Evolutionary conservation across 2,113 vertebrate species (phyloP), one percentile per base, ranked within the genome.

Genomic region (Microtus montanus): DNA sequence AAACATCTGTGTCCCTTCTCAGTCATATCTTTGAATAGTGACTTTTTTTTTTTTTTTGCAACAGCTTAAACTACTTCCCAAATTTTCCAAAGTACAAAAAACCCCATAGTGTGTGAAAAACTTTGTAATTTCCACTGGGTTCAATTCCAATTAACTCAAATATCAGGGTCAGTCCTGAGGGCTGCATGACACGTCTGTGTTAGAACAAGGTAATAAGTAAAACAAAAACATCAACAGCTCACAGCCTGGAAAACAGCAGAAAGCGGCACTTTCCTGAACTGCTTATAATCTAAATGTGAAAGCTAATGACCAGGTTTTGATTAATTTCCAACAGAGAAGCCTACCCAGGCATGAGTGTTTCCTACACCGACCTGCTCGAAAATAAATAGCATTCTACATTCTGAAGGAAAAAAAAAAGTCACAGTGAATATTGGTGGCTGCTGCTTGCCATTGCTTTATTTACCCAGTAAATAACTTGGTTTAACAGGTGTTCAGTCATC

Each of bases 301-400:
- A 68, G 61, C 54, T 71, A 96, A 96, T 78, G 75, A 95, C 54
- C 35, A 41, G 89, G 26, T 86, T 95, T 78, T 89, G 97, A 66
- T 98, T 96, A 95, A 71, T 92, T 97, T 97, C 89, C 92, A 95
- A 41, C 7, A 66, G 30, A 96, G 95, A 79, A 77, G 68, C 24
- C 85, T 83, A 91, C 2, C 22, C 47, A 91, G 7, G 71, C 61
- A 84, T 87, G 24, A 64, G 15, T 38, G 91, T 35, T 58, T 95
- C 24, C 58, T 95, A 35, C 61, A 86, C 91, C 68, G 41, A 64
- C 52, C 66, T 58, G 35, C 20, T 95, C 54, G 58, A 44, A 96
- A 95, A 75, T 87, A 87, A 95, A 75, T 87, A 87, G 47, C 93
- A 88, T 96, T 97, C 49, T 33, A 1, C 95, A 54, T 94, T 97